Percentiles rank a stretch among this genome's conserved stretches.
Evolutionary conservation across 1,140 invertebrate genomes (phyloP).

Genomic region (Stegodyphus dumicola): DNA sequence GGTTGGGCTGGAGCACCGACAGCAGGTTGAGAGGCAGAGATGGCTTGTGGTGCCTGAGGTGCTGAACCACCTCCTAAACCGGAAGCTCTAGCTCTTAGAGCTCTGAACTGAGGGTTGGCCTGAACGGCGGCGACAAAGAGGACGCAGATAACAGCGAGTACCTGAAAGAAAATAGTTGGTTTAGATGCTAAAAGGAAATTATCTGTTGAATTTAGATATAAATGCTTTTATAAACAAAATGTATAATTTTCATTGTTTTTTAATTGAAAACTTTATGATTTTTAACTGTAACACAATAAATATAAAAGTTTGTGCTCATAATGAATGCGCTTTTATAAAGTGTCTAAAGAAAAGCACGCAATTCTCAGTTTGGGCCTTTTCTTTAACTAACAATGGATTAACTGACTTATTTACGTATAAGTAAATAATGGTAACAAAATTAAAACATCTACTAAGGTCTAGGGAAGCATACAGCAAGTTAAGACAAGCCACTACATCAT

Average conservation of each 20-base stretch:
- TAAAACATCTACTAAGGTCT: too few relatives aligned
- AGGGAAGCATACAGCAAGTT: too few relatives aligned
- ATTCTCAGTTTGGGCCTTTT: too few relatives aligned
- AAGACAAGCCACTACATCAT: too few relatives aligned
- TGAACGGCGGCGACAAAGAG: constrained; percentile 29
- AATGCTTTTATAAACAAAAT: neutral
- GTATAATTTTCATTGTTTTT: neutral
- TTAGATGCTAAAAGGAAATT: neutral
- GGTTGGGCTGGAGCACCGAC: neutral
- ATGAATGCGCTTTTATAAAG: too few relatives aligned
- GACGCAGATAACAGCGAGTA: constrained; percentile 36
- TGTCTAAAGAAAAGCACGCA: too few relatives aligned
- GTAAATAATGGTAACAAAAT: too few relatives aligned
- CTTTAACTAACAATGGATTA: too few relatives aligned
- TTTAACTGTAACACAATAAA: too few relatives aligned
- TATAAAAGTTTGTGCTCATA: too few relatives aligned
- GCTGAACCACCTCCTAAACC: constrained; percentile 33
- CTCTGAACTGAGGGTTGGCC: constrained; percentile 51
- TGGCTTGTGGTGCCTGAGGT: neutral
- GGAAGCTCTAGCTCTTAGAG: constrained; percentile 46
- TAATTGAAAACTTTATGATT: too few relatives aligned
- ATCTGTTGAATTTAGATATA: neutral
- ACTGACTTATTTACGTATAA: too few relatives aligned
- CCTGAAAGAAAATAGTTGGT: neutral
- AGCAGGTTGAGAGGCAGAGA: neutral